Evolutionary conservation across 2,888 invertebrate species (phyloP).

Genomic region (Acronicta leporina): DNA sequence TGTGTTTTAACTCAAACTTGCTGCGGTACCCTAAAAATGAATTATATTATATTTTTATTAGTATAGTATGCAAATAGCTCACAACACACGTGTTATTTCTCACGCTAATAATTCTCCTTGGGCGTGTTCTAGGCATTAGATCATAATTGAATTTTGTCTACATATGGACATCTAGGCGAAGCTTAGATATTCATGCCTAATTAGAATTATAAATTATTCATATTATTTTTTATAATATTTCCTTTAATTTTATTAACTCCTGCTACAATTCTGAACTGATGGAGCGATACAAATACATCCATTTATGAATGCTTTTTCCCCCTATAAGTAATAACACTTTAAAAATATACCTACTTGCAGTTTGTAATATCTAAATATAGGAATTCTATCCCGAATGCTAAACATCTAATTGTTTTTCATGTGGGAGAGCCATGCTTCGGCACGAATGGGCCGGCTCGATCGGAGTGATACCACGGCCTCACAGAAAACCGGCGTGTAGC

Average conservation of each 20-base stretch:
- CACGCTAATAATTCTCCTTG: slow-evolving; percentile 25
- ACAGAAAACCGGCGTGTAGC: too few relatives aligned
- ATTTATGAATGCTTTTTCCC: neutral
- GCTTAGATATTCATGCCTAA: neutral
- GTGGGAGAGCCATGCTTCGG: too few relatives aligned
- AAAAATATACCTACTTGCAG: too few relatives aligned
- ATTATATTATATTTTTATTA: neutral
- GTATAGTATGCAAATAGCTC: slow-evolving; percentile 21
- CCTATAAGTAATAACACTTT: too few relatives aligned
- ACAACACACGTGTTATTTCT: slow-evolving; percentile 15
- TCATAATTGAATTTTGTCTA: slow-evolving; percentile 34
- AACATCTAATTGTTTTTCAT: too few relatives aligned
- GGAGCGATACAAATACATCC: neutral
- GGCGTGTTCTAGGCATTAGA: slow-evolving; percentile 30
- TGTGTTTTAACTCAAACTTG: too few relatives aligned
- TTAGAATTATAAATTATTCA: neutral
- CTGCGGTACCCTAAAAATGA: slow-evolving; percentile 13
- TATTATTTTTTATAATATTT: neutral
- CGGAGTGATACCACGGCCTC: too few relatives aligned
- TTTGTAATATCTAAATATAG: too few relatives aligned
- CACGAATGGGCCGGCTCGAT: too few relatives aligned
- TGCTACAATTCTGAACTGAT: too few relatives aligned
- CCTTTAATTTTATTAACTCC: neutral
- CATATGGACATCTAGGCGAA: slow-evolving; percentile 20
- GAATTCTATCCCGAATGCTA: too few relatives aligned